Conservation (phyloP, 1,140 invertebrate species). For the Nymphalis io region DNA sequence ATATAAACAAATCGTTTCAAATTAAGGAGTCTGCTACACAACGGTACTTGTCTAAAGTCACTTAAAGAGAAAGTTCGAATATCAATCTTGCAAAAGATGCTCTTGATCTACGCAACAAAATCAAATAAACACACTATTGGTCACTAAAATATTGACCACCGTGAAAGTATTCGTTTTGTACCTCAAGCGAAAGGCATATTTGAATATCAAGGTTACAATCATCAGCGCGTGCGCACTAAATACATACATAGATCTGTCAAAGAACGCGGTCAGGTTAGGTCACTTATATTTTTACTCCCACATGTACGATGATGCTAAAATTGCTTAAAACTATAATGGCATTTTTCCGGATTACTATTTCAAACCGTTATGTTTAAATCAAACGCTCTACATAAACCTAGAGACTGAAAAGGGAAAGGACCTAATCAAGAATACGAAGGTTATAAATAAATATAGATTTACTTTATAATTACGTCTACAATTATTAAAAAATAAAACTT, state of each 20-base stretch:
- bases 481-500: no score
- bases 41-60: not conserved
- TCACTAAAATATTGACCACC: not conserved
- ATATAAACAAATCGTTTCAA: no score
- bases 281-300: slow-evolving; percentile 30
- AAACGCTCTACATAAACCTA: no score
- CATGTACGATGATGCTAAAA: slow-evolving; percentile 7
- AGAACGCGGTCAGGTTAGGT: slow-evolving; percentile 22
- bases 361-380: not conserved
- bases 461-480: no score
- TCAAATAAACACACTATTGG: not conserved
- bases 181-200: slow-evolving; percentile 20
- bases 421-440: no score
- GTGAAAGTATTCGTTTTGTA: slow-evolving; percentile 23
- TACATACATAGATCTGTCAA: slow-evolving; percentile 11
- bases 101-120: not conserved
- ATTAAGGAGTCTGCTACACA: no score
- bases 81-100: not conserved
- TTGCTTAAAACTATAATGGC: slow-evolving; percentile 15
- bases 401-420: no score
- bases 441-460: no score
- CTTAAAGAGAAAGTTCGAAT: not conserved
- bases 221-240: slow-evolving; percentile 9
- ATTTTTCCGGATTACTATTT: not conserved
- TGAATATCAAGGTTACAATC: slow-evolving; percentile 29